A percentile compares a stretch with the other conserved stretches of the same genome.
These are phyloP conservation scores for Rana temporaria DNA, from an alignment of 2,113 vertebrate genomes.

Conservation along the genomic window DNA sequence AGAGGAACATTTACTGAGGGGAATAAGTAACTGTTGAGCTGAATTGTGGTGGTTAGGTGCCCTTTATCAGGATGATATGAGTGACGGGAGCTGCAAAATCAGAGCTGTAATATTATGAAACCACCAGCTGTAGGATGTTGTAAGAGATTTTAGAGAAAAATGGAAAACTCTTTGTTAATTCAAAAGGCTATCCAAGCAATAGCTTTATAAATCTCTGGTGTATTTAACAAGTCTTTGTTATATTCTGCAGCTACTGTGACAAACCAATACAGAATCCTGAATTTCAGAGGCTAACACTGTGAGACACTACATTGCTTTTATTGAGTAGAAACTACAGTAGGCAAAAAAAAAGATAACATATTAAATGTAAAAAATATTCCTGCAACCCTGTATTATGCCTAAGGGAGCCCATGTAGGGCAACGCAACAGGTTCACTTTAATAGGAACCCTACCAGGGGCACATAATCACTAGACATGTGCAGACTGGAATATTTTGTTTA, in stretches of 20 bases:
- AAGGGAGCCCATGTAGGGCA: too few species aligned
- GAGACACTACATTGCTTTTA: too few species aligned
- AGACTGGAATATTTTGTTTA: too few species aligned
- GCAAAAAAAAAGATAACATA: too few species aligned
- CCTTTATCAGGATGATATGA: conserved; percentile 51
- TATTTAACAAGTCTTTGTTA: conserved; percentile 19
- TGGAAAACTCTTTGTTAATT: conserved; percentile 66
- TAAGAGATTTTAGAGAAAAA: conserved; percentile 60
- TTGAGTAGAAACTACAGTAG: too few species aligned
- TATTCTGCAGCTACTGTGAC: not conserved
- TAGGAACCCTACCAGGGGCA: too few species aligned
- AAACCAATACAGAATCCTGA: too few species aligned
- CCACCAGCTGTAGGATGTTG: conserved; percentile 59
- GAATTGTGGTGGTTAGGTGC: conserved; percentile 22
- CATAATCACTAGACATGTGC: too few species aligned
- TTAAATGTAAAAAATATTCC: too few species aligned
- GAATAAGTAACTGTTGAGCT: conserved; percentile 49
- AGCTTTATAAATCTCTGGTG: conserved; percentile 52
- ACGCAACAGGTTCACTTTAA: too few species aligned
- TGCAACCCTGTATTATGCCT: too few species aligned
- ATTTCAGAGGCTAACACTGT: too few species aligned
- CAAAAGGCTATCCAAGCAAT: conserved; percentile 66
- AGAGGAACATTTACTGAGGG: conserved; percentile 45
- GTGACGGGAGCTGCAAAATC: conserved; percentile 36
- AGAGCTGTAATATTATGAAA: conserved; percentile 50